Conservation (phyloP, 1,140 invertebrate species). For the Drosophila saltans region DNA sequence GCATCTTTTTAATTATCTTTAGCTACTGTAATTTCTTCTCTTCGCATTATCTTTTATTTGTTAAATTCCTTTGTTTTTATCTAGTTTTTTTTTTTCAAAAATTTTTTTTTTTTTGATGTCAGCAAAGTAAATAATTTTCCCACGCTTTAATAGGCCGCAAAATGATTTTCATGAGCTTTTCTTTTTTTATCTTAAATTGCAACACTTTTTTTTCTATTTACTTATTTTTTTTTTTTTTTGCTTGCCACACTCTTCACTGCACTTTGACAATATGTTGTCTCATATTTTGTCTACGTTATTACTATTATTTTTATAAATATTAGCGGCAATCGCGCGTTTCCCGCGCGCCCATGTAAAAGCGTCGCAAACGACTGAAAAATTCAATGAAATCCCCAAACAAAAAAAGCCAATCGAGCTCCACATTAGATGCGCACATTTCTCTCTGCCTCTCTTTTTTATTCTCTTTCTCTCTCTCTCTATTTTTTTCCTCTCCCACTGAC, state of each 20-base stretch:
- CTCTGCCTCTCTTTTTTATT: constrained; percentile 16
- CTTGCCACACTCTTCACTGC: constrained; percentile 45
- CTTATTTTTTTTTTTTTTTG: constrained; percentile 17
- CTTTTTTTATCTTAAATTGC: constrained; percentile 35
- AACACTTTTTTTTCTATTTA: constrained; percentile 28
- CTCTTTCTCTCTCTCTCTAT: constrained; percentile 4
- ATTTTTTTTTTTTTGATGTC: constrained; percentile 8
- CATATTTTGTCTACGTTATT: constrained; percentile 64
- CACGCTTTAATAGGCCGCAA: constrained; percentile 61
- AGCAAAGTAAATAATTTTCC: constrained; percentile 65
- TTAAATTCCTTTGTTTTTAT: constrained; percentile 28
- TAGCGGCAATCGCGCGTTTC: constrained; percentile 38
- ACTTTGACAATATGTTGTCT: constrained; percentile 43
- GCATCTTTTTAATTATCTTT: constrained; percentile 7
- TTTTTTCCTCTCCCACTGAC: neutral
- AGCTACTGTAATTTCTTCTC: constrained; percentile 11
- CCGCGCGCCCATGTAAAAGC: constrained; percentile 54
- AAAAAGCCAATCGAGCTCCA: constrained; percentile 34
- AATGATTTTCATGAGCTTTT: constrained; percentile 57
- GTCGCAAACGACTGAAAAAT: constrained; percentile 69
- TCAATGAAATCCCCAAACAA: constrained; percentile 52
- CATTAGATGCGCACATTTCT: constrained; percentile 29
- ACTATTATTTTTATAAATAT: constrained; percentile 36
- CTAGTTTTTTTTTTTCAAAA: constrained; percentile 21
- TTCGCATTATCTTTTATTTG: constrained; percentile 30